Base-by-base conservation (phyloP, 1,140 invertebrate genomes). In the Pachyrhynchus sulphureomaculatus region DNA sequence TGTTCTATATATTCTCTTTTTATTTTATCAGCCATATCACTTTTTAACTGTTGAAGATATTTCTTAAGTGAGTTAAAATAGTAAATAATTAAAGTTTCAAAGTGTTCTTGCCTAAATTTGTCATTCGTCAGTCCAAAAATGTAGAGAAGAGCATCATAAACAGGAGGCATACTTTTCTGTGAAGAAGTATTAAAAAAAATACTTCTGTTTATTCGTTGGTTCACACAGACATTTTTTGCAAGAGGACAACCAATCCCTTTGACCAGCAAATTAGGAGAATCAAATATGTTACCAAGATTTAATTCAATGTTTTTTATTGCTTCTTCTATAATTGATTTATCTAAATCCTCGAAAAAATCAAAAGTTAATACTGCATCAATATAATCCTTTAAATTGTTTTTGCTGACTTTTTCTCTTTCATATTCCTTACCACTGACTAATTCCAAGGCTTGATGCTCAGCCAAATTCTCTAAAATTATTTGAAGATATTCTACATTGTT, bases 71-170 rank as follows among this genome's bases (percentile, higher is more conserved):
- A 17, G 6, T 60, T 21, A 29, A 42, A 60, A 34, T 60, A 60
- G 13, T 41, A 21, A 2, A 2, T 8, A 0, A 52, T 10, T n/a
- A 60, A 29, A 5, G 21, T 29, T 18, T 39, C 26, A 53, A 52
- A 52, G 24, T 60, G 37, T 15, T 26, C 2, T 18, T 60, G 57
- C 13, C 57, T 41, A 36, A 60, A 60, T 4, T 8, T 26, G 21
- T 41, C 57, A 21, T 51, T 37, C 15, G 36, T 60, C 1, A 60
- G n/a, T 2, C 26, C 23, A 29, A 60, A 60, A 8, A 60, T 34
- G 15, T 34, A 60, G 10, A 60, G 9, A 20, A 60, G 12, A 17
- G 49, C 47, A 23, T 60, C 57, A 17, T 15, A 53, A 5, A 34
- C 37, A 12, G 49, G 57, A 9, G 57, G 57, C 17, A 60, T 6